These are phyloP conservation scores for Patiria pectinifera DNA, from an alignment of 53 echinoderm and acorn worm genomes.

Conservation along the genomic window DNA sequence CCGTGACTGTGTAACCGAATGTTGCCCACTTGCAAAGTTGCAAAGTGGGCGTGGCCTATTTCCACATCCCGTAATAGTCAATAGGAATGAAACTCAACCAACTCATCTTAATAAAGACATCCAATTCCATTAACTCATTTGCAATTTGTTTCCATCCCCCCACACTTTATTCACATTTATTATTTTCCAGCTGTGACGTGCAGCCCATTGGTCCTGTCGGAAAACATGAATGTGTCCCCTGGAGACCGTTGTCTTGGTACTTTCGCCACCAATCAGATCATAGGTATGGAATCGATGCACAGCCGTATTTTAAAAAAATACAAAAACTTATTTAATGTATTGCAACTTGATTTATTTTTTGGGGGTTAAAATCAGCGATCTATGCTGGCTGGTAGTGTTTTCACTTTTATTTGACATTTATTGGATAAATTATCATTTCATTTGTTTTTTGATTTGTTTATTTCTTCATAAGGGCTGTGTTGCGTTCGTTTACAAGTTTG, in stretches of 20 bases:
- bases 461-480: too few species aligned
- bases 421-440: too few species aligned
- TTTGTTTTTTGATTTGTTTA: too few species aligned
- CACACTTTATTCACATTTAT: neutral
- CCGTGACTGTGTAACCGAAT: conserved; percentile 37
- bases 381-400: neutral
- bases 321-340: too few species aligned
- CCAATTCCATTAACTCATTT: neutral
- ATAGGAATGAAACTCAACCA: neutral
- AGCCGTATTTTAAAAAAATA: neutral
- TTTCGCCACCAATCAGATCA: neutral
- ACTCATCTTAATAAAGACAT: neutral
- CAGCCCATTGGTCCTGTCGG: conserved; percentile 42
- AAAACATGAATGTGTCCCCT: conserved; percentile 27
- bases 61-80: too few species aligned
- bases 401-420: too few species aligned
- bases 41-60: too few species aligned
- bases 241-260: conserved; percentile 20
- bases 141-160: neutral
- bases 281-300: neutral
- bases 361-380: neutral
- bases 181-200: conserved; percentile 31
- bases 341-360: neutral
- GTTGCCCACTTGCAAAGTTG: neutral
- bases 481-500: too few species aligned